Base-by-base conservation (phyloP, 2,888 invertebrate species). In the Drosophila hawaiiensis region DNA sequence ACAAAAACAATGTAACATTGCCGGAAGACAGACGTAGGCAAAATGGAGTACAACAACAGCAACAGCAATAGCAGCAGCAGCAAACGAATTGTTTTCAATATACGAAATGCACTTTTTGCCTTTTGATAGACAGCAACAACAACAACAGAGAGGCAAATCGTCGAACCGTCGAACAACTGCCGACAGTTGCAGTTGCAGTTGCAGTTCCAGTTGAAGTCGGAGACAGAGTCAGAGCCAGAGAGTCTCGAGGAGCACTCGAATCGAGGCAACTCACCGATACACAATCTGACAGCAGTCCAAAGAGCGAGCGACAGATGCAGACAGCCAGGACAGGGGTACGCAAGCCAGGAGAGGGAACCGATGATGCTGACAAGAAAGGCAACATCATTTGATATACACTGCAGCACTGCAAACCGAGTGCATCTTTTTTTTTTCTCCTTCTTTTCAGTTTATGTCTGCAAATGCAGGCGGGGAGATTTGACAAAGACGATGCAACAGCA, bases 21-120 rank as follows among this genome's bases (percentile, higher is more conserved):
- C 90, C 90, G 90, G 90, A 89, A 85, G 89, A 90, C 74, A 81
- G 85, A 75, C 77, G 74, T 70, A 59, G 58, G 56, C 43, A 49
- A 31, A 62, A 52, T 31, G n/a, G 39, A 39, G 19, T 19, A 37
- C 35, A 41, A 14, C 25, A 53, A 22, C 33, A 14, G 16, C 37
- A 31, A 31, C 7, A 56, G 22, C 29, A 29, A 7, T 0, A 29
- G 29, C 29, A 28, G 25, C 28, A 28, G 29, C 39, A 16, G 9
- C n/a, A 41, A 70, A 71, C 77, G 84, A 89, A 89, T 86, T 84
- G 90, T 84, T 84, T 89, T 73, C 78, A 87, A 88, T 88, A 87
- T 82, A 47, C 80, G 71, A 73, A 87, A 79, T 82, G 68, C 79
- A 72, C 70, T 85, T 76, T 77, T 74, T 78, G 82, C 83, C 76